These are phyloP conservation scores for Eupleurogrammus muticus DNA, from an alignment of 2,797 vertebrate genomes.

Conservation along the genomic window DNA sequence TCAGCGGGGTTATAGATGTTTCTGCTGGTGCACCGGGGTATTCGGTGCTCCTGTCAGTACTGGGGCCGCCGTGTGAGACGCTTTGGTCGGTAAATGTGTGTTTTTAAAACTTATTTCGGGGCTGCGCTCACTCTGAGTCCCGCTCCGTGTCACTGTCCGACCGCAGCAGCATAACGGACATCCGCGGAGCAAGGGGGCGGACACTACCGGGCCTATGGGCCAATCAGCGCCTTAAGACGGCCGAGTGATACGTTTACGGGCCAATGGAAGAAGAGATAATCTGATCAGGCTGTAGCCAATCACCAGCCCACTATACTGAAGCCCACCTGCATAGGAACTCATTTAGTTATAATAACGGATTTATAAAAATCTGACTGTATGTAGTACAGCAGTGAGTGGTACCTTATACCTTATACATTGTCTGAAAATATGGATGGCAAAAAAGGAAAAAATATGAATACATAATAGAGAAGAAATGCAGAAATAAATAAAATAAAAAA, in stretches of 20 bases:
- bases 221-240: slow-evolving; percentile 41
- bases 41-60: slow-evolving; percentile 31
- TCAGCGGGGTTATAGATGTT: slow-evolving; percentile 20
- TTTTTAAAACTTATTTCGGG: slow-evolving; percentile 68
- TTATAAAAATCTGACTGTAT: not conserved
- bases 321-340: slow-evolving; percentile 10
- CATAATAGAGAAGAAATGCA: too few species aligned
- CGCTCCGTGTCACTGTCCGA: slow-evolving; percentile 59
- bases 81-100: slow-evolving; percentile 21
- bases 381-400: too few species aligned
- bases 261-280: slow-evolving; percentile 50
- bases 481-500: too few species aligned
- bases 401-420: too few species aligned
- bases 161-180: slow-evolving; percentile 68
- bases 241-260: slow-evolving; percentile 33
- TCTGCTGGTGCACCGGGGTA: slow-evolving; percentile 34
- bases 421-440: too few species aligned
- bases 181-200: slow-evolving; percentile 70
- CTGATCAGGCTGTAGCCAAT: slow-evolving; percentile 25
- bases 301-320: not conserved
- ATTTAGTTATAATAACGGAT: not conserved
- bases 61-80: slow-evolving; percentile 18
- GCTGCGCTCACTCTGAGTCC: slow-evolving; percentile 52
- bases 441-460: too few species aligned
- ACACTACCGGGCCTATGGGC: not conserved